Conservation (phyloP, 1,140 invertebrate genomes). For the Stenopsyche tienmushanensis region DNA sequence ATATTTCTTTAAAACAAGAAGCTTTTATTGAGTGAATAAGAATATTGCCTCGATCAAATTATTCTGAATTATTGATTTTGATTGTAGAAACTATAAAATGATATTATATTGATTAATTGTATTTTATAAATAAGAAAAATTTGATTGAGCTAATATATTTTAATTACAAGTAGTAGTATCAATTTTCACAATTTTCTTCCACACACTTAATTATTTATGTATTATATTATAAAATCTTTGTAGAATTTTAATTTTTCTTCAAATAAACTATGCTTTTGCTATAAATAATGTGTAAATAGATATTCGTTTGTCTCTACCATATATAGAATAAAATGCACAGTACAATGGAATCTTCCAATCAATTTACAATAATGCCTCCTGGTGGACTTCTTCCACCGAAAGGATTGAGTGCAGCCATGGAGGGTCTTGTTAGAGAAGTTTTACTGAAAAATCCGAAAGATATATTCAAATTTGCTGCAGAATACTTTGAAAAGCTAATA, state of each 20-base stretch:
- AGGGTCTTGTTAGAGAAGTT: constrained; percentile 38
- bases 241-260: neutral
- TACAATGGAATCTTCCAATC: constrained; percentile 7
- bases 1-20: neutral
- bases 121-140: neutral
- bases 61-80: too few relatives aligned
- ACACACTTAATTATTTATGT: neutral
- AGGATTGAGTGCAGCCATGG: constrained; percentile 34
- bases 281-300: constrained; percentile 16
- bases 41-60: too few relatives aligned
- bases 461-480: constrained; percentile 36
- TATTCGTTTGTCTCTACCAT: neutral
- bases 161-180: neutral
- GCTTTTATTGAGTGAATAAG: neutral
- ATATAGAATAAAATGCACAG: neutral
- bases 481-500: constrained; percentile 39
- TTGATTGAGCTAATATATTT: neutral
- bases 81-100: too few relatives aligned
- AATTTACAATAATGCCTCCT: constrained; percentile 27
- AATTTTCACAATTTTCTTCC: neutral
- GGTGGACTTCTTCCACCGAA: constrained; percentile 32
- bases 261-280: neutral
- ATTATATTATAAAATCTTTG: neutral
- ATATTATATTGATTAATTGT: too few relatives aligned
- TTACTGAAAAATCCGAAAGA: constrained; percentile 31